Percentiles rank a stretch among this genome's conserved stretches.
Conservation (phyloP, 1,140 invertebrate genomes). For the Homarus americanus region DNA sequence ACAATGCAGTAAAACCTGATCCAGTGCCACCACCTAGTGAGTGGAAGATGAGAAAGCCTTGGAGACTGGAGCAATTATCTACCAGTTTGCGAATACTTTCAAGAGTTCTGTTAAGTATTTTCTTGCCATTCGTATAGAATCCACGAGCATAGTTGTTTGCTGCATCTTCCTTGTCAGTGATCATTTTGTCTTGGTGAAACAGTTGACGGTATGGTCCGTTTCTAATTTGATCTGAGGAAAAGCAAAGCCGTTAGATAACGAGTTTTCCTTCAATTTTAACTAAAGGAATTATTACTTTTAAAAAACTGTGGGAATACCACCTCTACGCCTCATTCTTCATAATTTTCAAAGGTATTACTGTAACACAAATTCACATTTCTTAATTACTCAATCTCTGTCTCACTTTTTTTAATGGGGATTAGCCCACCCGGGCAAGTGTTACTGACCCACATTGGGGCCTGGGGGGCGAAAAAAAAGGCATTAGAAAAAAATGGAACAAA, state of each 20-base stretch:
- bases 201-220: background rate
- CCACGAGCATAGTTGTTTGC: constrained; percentile 16
- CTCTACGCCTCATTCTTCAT: too few relatives aligned
- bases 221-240: constrained; percentile 6
- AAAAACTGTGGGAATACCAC: too few relatives aligned
- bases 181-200: background rate
- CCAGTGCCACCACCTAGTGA: constrained; percentile 45
- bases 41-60: constrained; percentile 44
- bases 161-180: constrained; percentile 13
- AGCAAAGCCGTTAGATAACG: background rate
- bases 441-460: too few relatives aligned
- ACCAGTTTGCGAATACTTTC: background rate
- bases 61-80: background rate
- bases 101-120: background rate
- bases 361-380: too few relatives aligned
- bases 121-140: background rate
- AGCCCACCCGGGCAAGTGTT: too few relatives aligned
- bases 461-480: too few relatives aligned
- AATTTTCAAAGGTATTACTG: too few relatives aligned
- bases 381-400: too few relatives aligned
- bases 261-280: too few relatives aligned
- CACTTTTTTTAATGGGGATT: too few relatives aligned
- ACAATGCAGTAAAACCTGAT: constrained; percentile 31
- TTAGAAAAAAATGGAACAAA: too few relatives aligned
- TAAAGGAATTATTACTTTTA: too few relatives aligned